A percentile compares a stretch with the other conserved stretches of the same genome.
Conservation (phyloP, 2,113 vertebrate species). For the Strix uralensis region DNA sequence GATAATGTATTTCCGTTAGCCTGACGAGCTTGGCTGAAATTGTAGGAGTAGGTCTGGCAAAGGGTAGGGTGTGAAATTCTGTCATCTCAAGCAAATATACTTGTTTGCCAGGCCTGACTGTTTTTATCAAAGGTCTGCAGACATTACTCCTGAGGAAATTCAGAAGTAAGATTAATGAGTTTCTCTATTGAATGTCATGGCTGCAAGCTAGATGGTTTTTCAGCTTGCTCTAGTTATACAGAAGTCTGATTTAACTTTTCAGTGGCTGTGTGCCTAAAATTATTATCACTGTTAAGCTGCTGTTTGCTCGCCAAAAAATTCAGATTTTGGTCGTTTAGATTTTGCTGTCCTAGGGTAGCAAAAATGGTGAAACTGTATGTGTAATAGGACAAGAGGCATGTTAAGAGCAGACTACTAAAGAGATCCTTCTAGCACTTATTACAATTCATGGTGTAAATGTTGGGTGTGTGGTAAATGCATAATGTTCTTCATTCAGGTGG, state of each 20-base stretch:
- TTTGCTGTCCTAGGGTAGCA: not conserved
- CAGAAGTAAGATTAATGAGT: not conserved
- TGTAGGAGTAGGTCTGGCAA: not conserved
- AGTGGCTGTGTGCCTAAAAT: not conserved
- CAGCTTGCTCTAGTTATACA: not conserved
- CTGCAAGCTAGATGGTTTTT: not conserved
- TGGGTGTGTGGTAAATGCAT: not conserved
- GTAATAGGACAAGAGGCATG: not conserved
- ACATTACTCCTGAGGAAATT: not conserved
- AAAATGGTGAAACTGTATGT: not conserved
- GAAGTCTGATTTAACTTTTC: not conserved
- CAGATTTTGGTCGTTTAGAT: not conserved
- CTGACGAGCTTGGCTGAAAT: not conserved
- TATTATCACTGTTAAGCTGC: not conserved
- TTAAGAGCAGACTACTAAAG: not conserved
- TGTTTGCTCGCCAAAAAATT: not conserved
- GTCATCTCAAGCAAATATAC: not conserved
- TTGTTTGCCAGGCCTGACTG: not conserved
- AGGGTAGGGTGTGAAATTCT: not conserved
- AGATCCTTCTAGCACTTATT: not conserved
- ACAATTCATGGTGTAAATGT: not conserved
- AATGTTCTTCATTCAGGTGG: not conserved
- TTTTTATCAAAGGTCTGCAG: not conserved
- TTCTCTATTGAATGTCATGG: not conserved
- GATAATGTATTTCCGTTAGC: not conserved